Evolutionary conservation across 2,888 invertebrate genomes (phyloP), one percentile per base, ranked within the genome.

Genomic region (Pseudococcus viburni): DNA sequence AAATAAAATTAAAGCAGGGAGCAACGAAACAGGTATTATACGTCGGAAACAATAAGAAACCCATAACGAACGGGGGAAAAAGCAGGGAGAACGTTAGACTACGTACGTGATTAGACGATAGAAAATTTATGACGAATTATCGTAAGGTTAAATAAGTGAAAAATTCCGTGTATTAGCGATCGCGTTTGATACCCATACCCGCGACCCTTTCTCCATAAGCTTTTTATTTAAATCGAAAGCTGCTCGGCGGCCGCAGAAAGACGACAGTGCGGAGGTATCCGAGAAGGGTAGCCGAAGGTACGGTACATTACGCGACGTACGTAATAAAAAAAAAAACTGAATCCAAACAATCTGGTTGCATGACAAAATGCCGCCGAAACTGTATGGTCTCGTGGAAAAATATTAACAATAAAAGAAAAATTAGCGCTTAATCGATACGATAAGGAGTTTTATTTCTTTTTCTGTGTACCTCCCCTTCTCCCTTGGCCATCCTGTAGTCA

Each of bases 331-430:
- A 77, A 77, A 26, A 77, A 42, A 33, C 39, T 42, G 39, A 77
- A 42, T n/a, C 77, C 77, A 42, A 42, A 42, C 42, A 77, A 77
- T 77, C 77, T 77, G 77, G 77, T 77, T 77, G 77, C 77, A 77
- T 77, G 77, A 77, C 77, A 77, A 77, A 77, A 39, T 17, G 39
- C 39, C 42, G 77, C 77, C n/a, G 7, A 77, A 39, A 77, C 77
- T 77, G n/a, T 77, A 77, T 26, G 26, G 77, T 77, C 77, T 42
- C 39, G 39, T 77, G 77, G 77, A 77, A 77, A 77, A 77, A 77
- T 77, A 77, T 77, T 77, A 77, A 77, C 77, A 77, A 77, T 77
- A 77, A 77, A 77, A 42, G 77, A 77, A 77, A 77, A 77, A 77
- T 77, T 77, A 77, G 77, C 77, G 77, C 77, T 77, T 77, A 77